Base-by-base conservation (phyloP, 2,113 vertebrate species). In the Cyphomyrus plagiostoma region DNA sequence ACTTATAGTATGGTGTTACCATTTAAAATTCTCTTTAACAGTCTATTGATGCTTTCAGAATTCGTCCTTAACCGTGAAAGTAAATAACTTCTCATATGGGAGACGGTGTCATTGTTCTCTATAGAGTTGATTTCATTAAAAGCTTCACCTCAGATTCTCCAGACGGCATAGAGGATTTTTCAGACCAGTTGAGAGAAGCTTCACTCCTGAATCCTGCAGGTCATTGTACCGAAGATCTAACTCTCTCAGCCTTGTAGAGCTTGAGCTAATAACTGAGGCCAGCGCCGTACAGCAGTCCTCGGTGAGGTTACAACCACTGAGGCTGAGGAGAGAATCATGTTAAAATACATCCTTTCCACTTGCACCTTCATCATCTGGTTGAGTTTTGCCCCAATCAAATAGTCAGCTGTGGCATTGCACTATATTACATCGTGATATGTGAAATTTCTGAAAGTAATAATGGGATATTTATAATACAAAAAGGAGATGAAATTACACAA, bases 131-230 rank as follows among this genome's bases (percentile, higher is more conserved):
- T 70, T 30, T 70, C n/a, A 70, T 80, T 80, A 19, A 39, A 80
- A 19, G 17, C 35, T 42, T 45, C 39, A 62, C 86, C 53, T 42
- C 87, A 88, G 86, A 13, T 11, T 88, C 58, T 70, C 39, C n/a
- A 46, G 39, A 19, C 42, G n/a, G 46, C 52, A 62, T 11, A 46
- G 39, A 17, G 30, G 39, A 42, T 48, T 66, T 46, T 88, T 39
- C 87, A 88, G 58, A 0, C 39, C 87, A 88, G 56, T 21, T 30
- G 58, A 88, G 58, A 56, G 87, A 15, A 46, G 21, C 23, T 42
- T 88, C 56, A 56, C 87, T 88, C 53, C 87, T 26, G 87, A 88
- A 26, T 87, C 52, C 50, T 50, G 48, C 52, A 58, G 52, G 86
- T 56, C 39, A 66, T 70, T 88, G 53, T 88, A 62, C 23, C 42